These are phyloP conservation scores for Myanophis thanlyinensis DNA, from an alignment of 2,113 vertebrate species.

Conservation along the genomic window DNA sequence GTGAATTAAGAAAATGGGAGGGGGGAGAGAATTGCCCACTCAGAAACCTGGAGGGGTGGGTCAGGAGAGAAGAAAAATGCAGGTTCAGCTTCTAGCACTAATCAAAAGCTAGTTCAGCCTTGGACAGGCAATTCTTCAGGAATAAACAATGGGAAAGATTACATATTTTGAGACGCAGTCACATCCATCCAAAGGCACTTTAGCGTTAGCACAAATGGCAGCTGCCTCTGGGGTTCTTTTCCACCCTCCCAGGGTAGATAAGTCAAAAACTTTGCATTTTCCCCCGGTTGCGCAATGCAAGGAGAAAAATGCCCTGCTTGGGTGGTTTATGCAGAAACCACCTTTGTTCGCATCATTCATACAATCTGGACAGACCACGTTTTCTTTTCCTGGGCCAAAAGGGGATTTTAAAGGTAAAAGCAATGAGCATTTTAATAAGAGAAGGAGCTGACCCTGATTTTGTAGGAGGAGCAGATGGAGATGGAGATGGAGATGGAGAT, in stretches of 20 bases:
- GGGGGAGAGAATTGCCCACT: neutral
- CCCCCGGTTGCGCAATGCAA: slow-evolving; percentile 16
- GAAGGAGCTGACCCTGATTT: rapidly evolving
- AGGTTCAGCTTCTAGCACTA: slow-evolving; percentile 45
- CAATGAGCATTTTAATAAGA: neutral
- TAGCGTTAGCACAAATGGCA: slow-evolving; percentile 39
- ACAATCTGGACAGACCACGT: neutral
- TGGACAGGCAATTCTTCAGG: slow-evolving; percentile 58
- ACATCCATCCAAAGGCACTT: slow-evolving; percentile 43
- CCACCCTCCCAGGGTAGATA: slow-evolving; percentile 45
- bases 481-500: too few relatives aligned
- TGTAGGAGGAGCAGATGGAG: neutral
- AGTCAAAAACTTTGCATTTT: slow-evolving; percentile 51
- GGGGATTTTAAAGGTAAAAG: neutral
- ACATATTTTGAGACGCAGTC: slow-evolving; percentile 35
- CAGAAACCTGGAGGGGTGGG: slow-evolving; percentile 18
- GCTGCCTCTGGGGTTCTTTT: slow-evolving; percentile 47
- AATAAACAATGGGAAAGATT: slow-evolving; percentile 62
- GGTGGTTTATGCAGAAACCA: rapidly evolving
- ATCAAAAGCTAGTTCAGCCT: slow-evolving; percentile 49
- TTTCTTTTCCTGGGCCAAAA: rapidly evolving
- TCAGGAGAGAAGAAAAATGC: slow-evolving; percentile 27
- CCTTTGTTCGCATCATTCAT: neutral
- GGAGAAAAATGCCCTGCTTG: slow-evolving; percentile 43
- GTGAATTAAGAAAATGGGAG: neutral